Conservation (phyloP, 53 echinoderm and acorn worm genomes). For the Echinarachnius parma region DNA sequence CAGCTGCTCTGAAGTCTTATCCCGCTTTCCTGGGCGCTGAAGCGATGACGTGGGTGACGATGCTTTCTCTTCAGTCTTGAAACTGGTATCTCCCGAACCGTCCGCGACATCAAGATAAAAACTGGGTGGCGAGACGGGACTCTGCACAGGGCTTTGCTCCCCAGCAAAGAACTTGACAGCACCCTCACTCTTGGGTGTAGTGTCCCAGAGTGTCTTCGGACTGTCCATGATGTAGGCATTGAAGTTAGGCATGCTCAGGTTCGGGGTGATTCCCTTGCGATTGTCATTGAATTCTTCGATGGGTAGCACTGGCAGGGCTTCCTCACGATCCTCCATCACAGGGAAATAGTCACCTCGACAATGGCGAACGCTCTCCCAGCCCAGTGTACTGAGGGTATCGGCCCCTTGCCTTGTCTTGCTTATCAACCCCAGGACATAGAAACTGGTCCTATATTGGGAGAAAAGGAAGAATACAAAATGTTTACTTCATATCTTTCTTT, state of each 20-base stretch:
- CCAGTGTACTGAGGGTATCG: slow-evolving; percentile 78
- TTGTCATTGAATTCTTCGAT: slow-evolving; percentile 13
- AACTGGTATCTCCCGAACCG: slow-evolving; percentile 24
- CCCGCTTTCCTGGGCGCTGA: slow-evolving; percentile 33
- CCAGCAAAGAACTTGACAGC: slow-evolving; percentile 44
- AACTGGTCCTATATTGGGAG: slow-evolving; percentile 98
- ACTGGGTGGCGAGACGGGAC: slow-evolving; percentile 33
- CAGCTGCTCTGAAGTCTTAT: slow-evolving; percentile 52
- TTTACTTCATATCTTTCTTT: no score
- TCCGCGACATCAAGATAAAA: slow-evolving; percentile 35
- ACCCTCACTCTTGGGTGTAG: slow-evolving; percentile 9
- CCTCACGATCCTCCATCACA: slow-evolving; percentile 68
- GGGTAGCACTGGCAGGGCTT: slow-evolving; percentile 41
- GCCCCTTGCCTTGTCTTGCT: slow-evolving; percentile 88
- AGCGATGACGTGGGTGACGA: slow-evolving; percentile 45
- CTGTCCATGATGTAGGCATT: slow-evolving; percentile 60
- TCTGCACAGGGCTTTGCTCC: slow-evolving; percentile 42
- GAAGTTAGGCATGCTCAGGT: slow-evolving; percentile 42
- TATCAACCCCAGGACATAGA: slow-evolving; percentile 90
- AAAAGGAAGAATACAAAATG: no score
- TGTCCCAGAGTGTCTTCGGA: slow-evolving; percentile 42
- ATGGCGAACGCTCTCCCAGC: slow-evolving; percentile 95
- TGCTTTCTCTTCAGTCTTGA: slow-evolving; percentile 41
- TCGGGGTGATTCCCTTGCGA: slow-evolving; percentile 44
- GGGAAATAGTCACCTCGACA: slow-evolving; percentile 78